Evolutionary conservation across 2,113 vertebrate genomes (phyloP), one percentile per base, ranked within the genome.

Genomic region (Epinephelus cyanopodus): DNA sequence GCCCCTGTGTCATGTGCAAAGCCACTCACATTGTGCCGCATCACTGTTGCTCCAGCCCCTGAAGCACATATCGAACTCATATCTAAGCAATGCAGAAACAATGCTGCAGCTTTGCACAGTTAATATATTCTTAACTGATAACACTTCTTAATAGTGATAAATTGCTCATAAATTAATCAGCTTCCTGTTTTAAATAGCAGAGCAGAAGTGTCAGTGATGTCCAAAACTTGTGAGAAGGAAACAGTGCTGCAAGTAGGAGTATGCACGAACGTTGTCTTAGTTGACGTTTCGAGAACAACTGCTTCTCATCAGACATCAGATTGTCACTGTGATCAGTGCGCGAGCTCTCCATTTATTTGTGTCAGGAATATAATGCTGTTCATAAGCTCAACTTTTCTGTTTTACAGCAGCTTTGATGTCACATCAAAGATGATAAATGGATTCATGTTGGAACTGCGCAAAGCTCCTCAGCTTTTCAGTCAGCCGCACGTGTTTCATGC

Each of bases 131-230:
- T n/a, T 39, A 3, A 68, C 48, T 39, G 13, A 47, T 71, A 29
- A 48, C 66, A 48, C 3, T 48, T 47, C 25, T 23, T 48, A 81
- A 78, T 33, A 48, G 39, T 74, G 69, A 71, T 67, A 33, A 85
- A 85, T 79, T 71, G 57, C 48, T 71, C 17, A 54, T 77, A 48
- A 61, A 73, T 68, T 67, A 73, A 63, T 89, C 57, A 45, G 29
- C 69, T 29, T 19, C 27, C n/a, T 82, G 37, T 39, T 77, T 74
- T 74, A 50, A 87, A 67, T 39, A 75, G 60, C 29, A 13, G 69
- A 81, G 62, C 72, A 48, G 27, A 60, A 64, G 74, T 81, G 47
- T 71, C 50, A 23, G 27, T 21, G 45, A 23, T 72, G 73, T 33
- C 19, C 42, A 27, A 27, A 54, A 37, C n/a, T 57, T 18, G 29